Percentiles rank a stretch among this genome's conserved stretches.
Evolutionary conservation across 2,113 vertebrate species (phyloP).

Genomic region (Scopus umbretta): DNA sequence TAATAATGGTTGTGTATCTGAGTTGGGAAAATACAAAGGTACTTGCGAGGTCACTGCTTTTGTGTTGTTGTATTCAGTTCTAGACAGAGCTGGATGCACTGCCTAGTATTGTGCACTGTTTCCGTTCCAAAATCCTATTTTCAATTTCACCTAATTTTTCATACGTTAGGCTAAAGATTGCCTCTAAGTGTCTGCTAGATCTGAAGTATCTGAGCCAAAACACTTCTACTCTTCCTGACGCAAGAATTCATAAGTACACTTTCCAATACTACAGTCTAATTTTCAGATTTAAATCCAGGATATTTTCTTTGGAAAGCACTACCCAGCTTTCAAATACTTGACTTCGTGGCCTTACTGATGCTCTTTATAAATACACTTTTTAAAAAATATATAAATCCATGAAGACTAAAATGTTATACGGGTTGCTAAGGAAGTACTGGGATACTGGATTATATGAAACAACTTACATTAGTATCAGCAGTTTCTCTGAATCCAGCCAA

Average conservation of each 20-base stretch:
- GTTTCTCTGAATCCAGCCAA: not conserved
- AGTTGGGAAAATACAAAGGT: slow-evolving; percentile 22
- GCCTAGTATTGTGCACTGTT: not conserved
- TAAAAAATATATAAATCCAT: not conserved
- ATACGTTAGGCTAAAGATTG: not conserved
- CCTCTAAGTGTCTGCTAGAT: not conserved
- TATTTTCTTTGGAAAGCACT: slow-evolving; percentile 23
- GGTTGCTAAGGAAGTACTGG: not conserved
- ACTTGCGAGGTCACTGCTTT: not conserved
- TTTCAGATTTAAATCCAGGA: not conserved
- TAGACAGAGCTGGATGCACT: slow-evolving; percentile 12
- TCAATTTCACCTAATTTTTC: not conserved
- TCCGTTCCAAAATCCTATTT: not conserved
- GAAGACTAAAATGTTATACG: not conserved
- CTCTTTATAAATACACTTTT: not conserved
- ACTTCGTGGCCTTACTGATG: not conserved
- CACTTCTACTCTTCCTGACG: not conserved
- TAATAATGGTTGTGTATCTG: not conserved
- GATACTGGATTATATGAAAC: not conserved
- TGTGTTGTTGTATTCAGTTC: not conserved
- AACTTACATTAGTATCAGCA: not conserved
- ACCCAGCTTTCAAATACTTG: not conserved
- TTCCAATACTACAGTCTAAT: not conserved
- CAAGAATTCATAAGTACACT: not conserved
- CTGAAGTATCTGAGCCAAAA: not conserved